phyloP scores from a whole-genome alignment of 2,113 vertebrate species.

The Anoura caudifer region DNA sequence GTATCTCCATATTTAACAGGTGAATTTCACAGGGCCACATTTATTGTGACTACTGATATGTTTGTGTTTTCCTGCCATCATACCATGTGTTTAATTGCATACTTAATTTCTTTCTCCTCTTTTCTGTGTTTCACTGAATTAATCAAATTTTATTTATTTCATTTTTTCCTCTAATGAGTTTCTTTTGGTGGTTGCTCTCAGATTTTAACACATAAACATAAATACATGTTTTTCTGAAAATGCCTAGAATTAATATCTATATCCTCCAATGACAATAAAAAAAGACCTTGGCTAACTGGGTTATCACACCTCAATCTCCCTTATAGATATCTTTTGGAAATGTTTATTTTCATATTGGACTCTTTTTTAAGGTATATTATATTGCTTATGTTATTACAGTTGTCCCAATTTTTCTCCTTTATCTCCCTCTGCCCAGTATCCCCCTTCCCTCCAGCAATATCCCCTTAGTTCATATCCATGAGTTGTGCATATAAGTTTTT shows the following conservation, averaged over 20 bases:
- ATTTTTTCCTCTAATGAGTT: not conserved
- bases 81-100: not conserved
- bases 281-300: not conserved
- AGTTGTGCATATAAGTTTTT: too few species aligned
- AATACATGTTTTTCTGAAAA: not conserved
- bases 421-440: too few species aligned
- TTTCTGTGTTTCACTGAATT: not conserved
- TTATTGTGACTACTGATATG: not conserved
- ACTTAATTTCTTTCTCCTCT: not conserved
- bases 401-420: too few species aligned
- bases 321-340: not conserved
- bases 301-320: not conserved
- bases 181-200: not conserved
- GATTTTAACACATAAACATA: not conserved
- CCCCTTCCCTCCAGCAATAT: too few species aligned
- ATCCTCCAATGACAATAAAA: not conserved
- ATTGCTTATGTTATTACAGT: too few species aligned
- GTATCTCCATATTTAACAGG: not conserved
- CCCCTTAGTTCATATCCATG: too few species aligned
- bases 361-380: not conserved
- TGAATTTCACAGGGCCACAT: not conserved
- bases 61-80: not conserved
- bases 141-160: not conserved
- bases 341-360: not conserved
- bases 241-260: not conserved